Evolutionary conservation across 2,797 vertebrate genomes (phyloP), one percentile per base, ranked within the genome.

Genomic region (Delichon dasypus): DNA sequence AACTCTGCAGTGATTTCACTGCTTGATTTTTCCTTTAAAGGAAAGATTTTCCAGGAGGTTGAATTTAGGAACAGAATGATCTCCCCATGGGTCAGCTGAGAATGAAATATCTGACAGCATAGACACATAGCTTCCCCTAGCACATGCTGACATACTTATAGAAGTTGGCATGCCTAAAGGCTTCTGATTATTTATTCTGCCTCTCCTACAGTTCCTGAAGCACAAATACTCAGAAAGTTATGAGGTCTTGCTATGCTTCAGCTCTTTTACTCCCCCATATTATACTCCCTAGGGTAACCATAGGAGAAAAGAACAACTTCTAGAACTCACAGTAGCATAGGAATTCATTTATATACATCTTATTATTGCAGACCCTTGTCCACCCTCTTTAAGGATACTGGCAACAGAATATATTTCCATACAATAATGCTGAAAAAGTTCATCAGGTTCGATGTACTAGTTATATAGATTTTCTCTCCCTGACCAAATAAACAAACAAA

Each of bases 1-100:
- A 93, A 23, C 26, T 82, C 55, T 71, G 38, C 21, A 75, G 80
- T 47, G 42, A 72, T 87, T 82, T 89, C 23, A 57, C 65, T 22
- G 32, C 53, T 91, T 57, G 32, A 42, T 50, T 84, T 84, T 71
- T 78, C n/a, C 47, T 91, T 78, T 88, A 75, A 88, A 47, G 80
- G 38, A n/a, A 38, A 89, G 32, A 47, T 96, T 77, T 91, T 92
- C 32, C 45, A 89, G 76, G 32, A 88, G 75, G 30, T 58, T 25
- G 61, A 92, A 92, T 61, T 96, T 93, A 58, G 62, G 82, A 93
- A 78, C 82, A 95, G 93, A 94, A 89, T 83, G 89, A 77, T 51
- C 76, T 86, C 38, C n/a, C 40, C 42, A 79, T 74, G 68, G 88
- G 47, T 92, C 42, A 78, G 16, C 72, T 75, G 73, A 88, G 44